Evolutionary conservation across 2,113 vertebrate genomes (phyloP).

Genomic region (Psilopsiagon aymara): DNA sequence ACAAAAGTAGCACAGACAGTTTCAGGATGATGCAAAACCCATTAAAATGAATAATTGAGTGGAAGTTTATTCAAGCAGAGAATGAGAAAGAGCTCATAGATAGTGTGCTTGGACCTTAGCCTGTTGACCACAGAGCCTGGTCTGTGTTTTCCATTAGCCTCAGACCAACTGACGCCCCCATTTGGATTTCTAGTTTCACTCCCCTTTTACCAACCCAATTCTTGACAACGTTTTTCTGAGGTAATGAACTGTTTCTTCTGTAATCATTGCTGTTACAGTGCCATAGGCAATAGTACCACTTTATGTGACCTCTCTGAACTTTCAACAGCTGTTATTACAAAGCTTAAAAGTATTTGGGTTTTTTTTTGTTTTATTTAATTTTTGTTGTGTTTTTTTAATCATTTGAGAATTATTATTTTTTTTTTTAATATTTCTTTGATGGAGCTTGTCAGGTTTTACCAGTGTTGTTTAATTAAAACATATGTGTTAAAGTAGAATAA

Average conservation of each 20-base stretch:
- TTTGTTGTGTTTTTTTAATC: not conserved
- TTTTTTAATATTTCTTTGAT: not conserved
- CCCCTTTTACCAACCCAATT: not conserved
- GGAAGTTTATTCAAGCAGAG: not conserved
- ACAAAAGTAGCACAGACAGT: not conserved
- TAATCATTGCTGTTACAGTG: not conserved
- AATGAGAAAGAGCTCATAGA: not conserved
- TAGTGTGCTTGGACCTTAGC: not conserved
- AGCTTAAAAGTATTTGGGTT: not conserved
- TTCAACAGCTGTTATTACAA: not conserved
- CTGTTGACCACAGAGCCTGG: not conserved
- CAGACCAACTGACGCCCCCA: not conserved
- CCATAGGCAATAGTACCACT: not conserved
- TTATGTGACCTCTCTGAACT: not conserved
- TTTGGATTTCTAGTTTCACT: conserved; percentile 1
- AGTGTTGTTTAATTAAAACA: not conserved
- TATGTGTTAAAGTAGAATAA: not conserved
- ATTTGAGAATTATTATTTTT: not conserved
- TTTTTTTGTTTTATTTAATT: not conserved
- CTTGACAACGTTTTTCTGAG: not conserved
- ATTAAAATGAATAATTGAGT: not conserved
- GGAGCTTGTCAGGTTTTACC: not conserved
- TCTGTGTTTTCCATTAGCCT: not conserved
- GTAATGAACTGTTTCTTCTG: not conserved
- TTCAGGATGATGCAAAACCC: not conserved